Evolutionary conservation across 1,140 invertebrate species (phyloP), one percentile per base, ranked within the genome.

Genomic region (Papilio dardanus): DNA sequence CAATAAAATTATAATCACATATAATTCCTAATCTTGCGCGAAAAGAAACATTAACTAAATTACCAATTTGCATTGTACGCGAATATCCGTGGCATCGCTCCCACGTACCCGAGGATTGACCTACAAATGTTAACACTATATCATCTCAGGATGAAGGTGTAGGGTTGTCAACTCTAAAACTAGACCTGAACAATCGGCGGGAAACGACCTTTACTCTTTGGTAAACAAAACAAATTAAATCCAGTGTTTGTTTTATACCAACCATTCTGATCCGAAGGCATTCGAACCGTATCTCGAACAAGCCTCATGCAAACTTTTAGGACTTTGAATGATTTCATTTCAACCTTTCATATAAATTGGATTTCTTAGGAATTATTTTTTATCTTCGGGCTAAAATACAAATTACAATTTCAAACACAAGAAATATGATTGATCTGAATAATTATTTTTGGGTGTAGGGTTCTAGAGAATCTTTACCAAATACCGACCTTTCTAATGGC

Each of bases 91-190:
- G 54, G 12, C 12, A 62, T 30, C 21, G 54, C 24, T 62, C 24
- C 24, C 24, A 62, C 54, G 54, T 62, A 62, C 12, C 24, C 24
- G 50, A 24, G 21, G 21, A 62, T 62, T 62, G 54, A 62, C 54
- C 54, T 28, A 62, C 12, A 28, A 62, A 58, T 58, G 54, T 62
- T 10, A 62, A 62, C 54, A 24, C 24, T 28, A 28, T 24, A 62
- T 28, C 24, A 28, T 28, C 54, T 62, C 30, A 28, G 21, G 12
- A 62, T 28, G n/a, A 54, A 10, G 21, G 7, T 62, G 42, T 19
- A 46, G 42, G 42, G 42, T n/a, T 46, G 42, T 1, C 42, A 46
- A 46, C n/a, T 19, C 7, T 3, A 37, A 7, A 37, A 37, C 35
- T 37, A 37, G 35, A 37, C 8, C 35, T 12, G 12, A 37, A 46